Evolutionary conservation across 2,113 vertebrate genomes (phyloP), one percentile per base, ranked within the genome.

Genomic region (Cnemophilus loriae): DNA sequence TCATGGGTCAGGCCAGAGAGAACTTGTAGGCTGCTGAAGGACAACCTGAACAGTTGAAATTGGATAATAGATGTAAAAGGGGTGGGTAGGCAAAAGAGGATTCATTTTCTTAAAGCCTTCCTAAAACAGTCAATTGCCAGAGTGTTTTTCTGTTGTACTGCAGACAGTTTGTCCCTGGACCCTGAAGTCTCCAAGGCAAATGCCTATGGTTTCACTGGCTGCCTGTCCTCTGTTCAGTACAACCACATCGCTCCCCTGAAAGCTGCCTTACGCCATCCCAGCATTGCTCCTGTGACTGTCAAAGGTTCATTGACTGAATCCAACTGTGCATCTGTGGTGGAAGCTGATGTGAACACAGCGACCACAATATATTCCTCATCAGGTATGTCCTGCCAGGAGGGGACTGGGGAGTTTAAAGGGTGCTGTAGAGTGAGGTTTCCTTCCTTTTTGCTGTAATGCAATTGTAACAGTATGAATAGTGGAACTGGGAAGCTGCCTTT

Each of bases 211-310:
- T 99, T 99, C 93, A 79, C 98, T 7, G 99, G 99, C 80, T 99
- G 99, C 95, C 97, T 99, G 41, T 99, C 99, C 33, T 98, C 99
- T 7, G 98, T 99, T 16, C 99, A 99, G 93, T 99, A 99, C 96
- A 99, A 99, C 65, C 98, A 99, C 8, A 92, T 99, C 8, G 98
- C 99, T 7, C 99, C 99, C 3, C 95, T 99, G 89, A 99, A 99
- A 96, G 99, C 98, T 8, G 99, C 99, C 16, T 96, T 99, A 24
- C 98, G 98, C 3, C 99, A 99, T 33, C 96, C 98, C 19, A 98
- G 98, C 7, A 18, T 97, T 13, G 98, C 99, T 20, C 97, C 99
- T 1, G 98, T 99, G 80, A 98, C 97, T 18, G 96, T 99, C 49
- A 96, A 89, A 2, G 99, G 99, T 2, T 97, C 97, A 6, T 57